Base-by-base conservation (phyloP, 2,797 vertebrate genomes). In the Podarcis siculus region DNA sequence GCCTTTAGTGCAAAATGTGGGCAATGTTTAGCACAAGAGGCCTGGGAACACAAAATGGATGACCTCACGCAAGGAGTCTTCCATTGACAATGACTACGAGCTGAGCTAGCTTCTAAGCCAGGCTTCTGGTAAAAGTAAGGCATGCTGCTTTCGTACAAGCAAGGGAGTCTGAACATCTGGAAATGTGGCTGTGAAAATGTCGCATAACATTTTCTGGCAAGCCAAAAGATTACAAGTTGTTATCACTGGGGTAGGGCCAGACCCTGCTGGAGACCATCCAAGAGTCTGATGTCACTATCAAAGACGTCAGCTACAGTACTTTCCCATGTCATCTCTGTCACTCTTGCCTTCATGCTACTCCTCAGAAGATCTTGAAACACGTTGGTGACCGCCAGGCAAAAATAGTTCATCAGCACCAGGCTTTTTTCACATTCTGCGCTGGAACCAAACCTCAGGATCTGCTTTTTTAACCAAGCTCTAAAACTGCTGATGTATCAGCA, bases 211-310 rank as follows among this genome's bases (percentile, higher is more conserved):
- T 95, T 95, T 94, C 85, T 94, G 92, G 94, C 95, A 95, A 93
- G 94, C 93, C 92, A 94, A 89, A 87, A 95, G 94, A 95, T 95
- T 94, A 95, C 87, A 82, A 87, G 90, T 93, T 94, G 92, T 95
- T 95, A 92, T 96, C 82, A 89, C 92, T 94, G 95, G 89, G 90
- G 93, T 87, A 90, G 94, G 92, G 94, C 95, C 95, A 96, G 92
- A 73, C 82, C 89, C 0, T 0, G 64, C 91, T 94, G 94, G 95
- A 95, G 85, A 49, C 64, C 17, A 23, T 92, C 94, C 94, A 96
- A 87, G 69, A 91, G 88, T 94, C 95, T 93, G 94, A 95, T 95
- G 79, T 94, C 92, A 95, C 79, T 0, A 1, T 91, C 78, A 81
- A 93, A 92, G 88, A 94, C 91, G 0, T 95, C 94, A 94, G 83